Percentiles rank a stretch among this genome's conserved stretches.
Evolutionary conservation across 2,888 invertebrate genomes (phyloP).

Genomic region (Spatulosminthurus flaviceps): DNA sequence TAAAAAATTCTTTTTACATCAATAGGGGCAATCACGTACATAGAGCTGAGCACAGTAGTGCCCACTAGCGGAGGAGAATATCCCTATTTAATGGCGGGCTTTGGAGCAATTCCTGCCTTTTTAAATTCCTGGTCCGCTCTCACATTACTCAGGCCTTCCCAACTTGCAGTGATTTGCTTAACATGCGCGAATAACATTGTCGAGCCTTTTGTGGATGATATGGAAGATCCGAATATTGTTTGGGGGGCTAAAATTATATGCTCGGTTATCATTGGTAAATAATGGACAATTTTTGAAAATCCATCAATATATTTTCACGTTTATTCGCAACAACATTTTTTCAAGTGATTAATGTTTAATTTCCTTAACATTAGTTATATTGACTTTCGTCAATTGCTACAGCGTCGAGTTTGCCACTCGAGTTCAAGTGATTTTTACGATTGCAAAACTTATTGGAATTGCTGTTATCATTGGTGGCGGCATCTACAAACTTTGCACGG

Average conservation of each 20-base stretch:
- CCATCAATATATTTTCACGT: background rate
- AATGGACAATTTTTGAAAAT: too few relatives aligned
- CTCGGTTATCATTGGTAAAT: slow-evolving; percentile 80
- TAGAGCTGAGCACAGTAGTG: slow-evolving; percentile 81
- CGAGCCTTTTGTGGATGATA: slow-evolving; percentile 71
- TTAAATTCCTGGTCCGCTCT: slow-evolving; percentile 81
- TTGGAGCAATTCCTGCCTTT: slow-evolving; percentile 79
- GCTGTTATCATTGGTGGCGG: slow-evolving; percentile 80
- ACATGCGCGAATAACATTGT: slow-evolving; percentile 78
- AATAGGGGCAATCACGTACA: slow-evolving; percentile 80
- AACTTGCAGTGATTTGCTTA: slow-evolving; percentile 79
- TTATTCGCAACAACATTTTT: background rate
- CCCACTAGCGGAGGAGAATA: slow-evolving; percentile 84
- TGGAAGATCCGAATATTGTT: slow-evolving; percentile 81
- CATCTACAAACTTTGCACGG: slow-evolving; percentile 70
- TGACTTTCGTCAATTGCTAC: slow-evolving; percentile 79
- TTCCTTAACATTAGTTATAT: slow-evolving; percentile 71
- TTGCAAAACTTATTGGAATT: slow-evolving; percentile 80
- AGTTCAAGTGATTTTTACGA: slow-evolving; percentile 81
- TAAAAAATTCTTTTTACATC: background rate
- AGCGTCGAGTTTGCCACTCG: slow-evolving; percentile 82
- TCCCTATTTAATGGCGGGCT: slow-evolving; percentile 80
- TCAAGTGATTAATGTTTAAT: background rate
- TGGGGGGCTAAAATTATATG: slow-evolving; percentile 81
- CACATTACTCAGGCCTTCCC: slow-evolving; percentile 77